phyloP scores from a whole-genome alignment of 2,797 vertebrate species.

The Molossus molossus region DNA sequence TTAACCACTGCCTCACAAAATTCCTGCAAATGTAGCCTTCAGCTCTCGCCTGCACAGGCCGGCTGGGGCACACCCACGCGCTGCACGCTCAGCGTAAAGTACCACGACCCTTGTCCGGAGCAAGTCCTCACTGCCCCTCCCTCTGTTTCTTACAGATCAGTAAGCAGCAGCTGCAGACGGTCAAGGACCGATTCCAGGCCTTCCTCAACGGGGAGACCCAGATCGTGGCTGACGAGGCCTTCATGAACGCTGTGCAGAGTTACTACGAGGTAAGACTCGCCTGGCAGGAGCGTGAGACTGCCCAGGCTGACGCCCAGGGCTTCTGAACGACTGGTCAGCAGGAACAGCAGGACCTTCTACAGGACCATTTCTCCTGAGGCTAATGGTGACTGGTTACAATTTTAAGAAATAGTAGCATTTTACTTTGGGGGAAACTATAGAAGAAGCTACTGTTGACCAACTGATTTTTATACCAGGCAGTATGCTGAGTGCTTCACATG shows the following conservation, averaged over 20 bases:
- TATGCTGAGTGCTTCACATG: background rate
- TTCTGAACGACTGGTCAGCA: background rate
- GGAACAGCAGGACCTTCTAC: background rate
- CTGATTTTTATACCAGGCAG: background rate
- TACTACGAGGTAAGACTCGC: slow-evolving; percentile 96
- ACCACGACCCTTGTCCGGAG: background rate
- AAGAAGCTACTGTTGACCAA: background rate
- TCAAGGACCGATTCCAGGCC: slow-evolving; percentile 98
- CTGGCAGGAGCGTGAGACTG: fast-evolving
- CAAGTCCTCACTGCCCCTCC: slow-evolving; percentile 39
- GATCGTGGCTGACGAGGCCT: slow-evolving; percentile 98
- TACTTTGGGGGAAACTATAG: background rate
- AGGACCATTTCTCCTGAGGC: background rate
- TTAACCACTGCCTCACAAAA: background rate
- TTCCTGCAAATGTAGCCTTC: background rate
- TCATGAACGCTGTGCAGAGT: slow-evolving; percentile 99
- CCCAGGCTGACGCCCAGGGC: too few species aligned
- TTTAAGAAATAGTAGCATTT: background rate
- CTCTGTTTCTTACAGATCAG: slow-evolving; percentile 93
- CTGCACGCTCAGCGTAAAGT: background rate
- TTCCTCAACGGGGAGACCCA: slow-evolving; percentile 98
- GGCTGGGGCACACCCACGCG: too few species aligned
- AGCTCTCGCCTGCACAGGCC: background rate
- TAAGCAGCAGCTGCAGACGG: slow-evolving; percentile 97
- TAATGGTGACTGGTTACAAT: background rate